These are phyloP conservation scores for Propsilocerus akamusi DNA, from an alignment of 1,140 invertebrate genomes.

Conservation along the genomic window DNA sequence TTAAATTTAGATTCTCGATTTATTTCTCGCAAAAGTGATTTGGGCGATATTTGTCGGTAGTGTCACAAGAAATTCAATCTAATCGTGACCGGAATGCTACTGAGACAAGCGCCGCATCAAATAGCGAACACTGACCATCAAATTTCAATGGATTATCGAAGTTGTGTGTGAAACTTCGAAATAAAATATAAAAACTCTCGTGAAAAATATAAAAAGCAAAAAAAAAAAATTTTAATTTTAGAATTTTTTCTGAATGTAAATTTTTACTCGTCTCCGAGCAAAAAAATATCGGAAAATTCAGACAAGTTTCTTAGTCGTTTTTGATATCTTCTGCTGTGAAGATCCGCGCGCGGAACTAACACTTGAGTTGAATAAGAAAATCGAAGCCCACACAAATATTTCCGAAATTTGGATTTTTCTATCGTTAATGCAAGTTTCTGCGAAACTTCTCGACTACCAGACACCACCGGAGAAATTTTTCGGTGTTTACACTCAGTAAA, in stretches of 20 bases:
- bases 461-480: too few relatives aligned
- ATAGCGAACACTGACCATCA: background rate
- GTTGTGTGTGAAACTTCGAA: background rate
- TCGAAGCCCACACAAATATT: background rate
- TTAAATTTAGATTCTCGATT: background rate
- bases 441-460: too few relatives aligned
- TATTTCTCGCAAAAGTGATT: background rate
- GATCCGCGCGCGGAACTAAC: background rate
- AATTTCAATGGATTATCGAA: background rate
- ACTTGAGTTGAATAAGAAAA: background rate
- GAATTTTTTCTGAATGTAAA: constrained; percentile 1
- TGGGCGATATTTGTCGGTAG: background rate
- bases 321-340: constrained; percentile 1
- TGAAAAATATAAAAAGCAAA: background rate
- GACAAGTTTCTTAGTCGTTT: constrained; percentile 1
- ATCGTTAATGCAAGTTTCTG: too few relatives aligned
- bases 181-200: background rate
- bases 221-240: constrained; percentile 2
- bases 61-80: too few relatives aligned
- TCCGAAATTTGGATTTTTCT: too few relatives aligned
- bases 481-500: too few relatives aligned
- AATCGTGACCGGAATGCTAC: too few relatives aligned
- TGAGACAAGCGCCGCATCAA: too few relatives aligned
- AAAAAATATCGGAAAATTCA: constrained; percentile 3
- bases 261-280: background rate